Percentiles rank a stretch among this genome's conserved stretches.
Conservation (phyloP, 2,797 vertebrate genomes). For the Perodicticus potto region DNA sequence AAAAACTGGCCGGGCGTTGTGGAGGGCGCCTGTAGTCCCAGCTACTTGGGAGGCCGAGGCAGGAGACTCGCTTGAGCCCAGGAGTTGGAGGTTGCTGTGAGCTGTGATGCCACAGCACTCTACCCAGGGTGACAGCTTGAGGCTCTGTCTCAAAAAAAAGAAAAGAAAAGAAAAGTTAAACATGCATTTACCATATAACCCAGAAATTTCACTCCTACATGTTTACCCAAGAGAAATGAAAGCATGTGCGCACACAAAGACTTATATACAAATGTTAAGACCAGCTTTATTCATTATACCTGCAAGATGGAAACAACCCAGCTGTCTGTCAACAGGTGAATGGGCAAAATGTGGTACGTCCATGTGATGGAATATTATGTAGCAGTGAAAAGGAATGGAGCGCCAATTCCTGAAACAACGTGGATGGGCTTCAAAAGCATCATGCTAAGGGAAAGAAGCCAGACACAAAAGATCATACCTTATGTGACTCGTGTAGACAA, state of each 20-base stretch:
- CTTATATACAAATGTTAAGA: not conserved
- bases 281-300: not conserved
- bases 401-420: fast-evolving
- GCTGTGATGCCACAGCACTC: too few species aligned
- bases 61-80: too few species aligned
- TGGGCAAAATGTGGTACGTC: not conserved
- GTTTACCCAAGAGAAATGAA: not conserved
- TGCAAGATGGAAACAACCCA: not conserved
- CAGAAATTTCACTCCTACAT: not conserved
- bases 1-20: too few species aligned
- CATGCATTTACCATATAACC: not conserved
- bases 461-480: not conserved
- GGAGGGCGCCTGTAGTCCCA: too few species aligned
- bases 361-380: not conserved
- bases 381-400: not conserved
- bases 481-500: not conserved
- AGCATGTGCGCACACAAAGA: not conserved
- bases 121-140: too few species aligned
- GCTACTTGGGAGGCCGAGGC: too few species aligned
- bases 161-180: too few species aligned
- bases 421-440: not conserved
- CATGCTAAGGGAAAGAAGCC: not conserved
- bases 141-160: too few species aligned
- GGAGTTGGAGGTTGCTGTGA: too few species aligned
- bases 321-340: not conserved